These are phyloP conservation scores for Phalloptychus januarius DNA, from an alignment of 2,797 vertebrate species.

Conservation along the genomic window DNA sequence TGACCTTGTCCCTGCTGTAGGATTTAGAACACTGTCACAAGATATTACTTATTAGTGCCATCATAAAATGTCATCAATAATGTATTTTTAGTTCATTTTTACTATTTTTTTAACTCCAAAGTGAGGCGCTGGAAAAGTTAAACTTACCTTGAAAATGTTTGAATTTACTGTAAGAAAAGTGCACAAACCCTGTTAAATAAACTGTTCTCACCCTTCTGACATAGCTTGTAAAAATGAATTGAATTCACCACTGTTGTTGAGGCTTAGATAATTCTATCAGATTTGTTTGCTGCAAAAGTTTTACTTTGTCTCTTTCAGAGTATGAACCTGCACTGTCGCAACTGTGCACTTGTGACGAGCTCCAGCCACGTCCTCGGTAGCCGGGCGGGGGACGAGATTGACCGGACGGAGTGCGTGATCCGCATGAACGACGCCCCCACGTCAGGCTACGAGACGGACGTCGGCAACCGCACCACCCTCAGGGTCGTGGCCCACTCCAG, in stretches of 20 bases:
- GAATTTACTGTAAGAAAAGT: too few relatives aligned
- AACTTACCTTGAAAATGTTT: too few relatives aligned
- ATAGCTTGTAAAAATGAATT: background rate
- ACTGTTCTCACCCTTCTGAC: background rate
- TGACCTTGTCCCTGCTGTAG: too few relatives aligned
- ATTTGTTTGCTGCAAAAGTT: background rate
- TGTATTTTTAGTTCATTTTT: too few relatives aligned
- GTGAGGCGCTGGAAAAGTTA: too few relatives aligned
- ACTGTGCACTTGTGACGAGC: slow-evolving; percentile 92
- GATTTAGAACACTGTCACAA: too few relatives aligned
- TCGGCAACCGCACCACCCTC: slow-evolving; percentile 91
- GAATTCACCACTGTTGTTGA: background rate
- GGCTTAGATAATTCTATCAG: background rate
- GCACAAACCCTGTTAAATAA: background rate
- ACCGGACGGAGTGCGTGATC: slow-evolving; percentile 89
- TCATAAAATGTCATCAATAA: too few relatives aligned
- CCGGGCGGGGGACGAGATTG: slow-evolving; percentile 85
- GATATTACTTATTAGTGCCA: too few relatives aligned
- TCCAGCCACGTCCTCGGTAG: slow-evolving; percentile 93
- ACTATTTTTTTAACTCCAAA: too few relatives aligned
- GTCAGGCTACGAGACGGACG: slow-evolving; percentile 83
- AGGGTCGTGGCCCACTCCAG: slow-evolving; percentile 96
- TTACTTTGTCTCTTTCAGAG: slow-evolving; percentile 73
- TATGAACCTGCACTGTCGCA: slow-evolving; percentile 85
- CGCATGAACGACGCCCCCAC: slow-evolving; percentile 98